A percentile compares a stretch with the other conserved stretches of the same genome.
These are phyloP conservation scores for Tetragnatha versicolor DNA, from an alignment of 1,140 invertebrate species.

Conservation along the genomic window DNA sequence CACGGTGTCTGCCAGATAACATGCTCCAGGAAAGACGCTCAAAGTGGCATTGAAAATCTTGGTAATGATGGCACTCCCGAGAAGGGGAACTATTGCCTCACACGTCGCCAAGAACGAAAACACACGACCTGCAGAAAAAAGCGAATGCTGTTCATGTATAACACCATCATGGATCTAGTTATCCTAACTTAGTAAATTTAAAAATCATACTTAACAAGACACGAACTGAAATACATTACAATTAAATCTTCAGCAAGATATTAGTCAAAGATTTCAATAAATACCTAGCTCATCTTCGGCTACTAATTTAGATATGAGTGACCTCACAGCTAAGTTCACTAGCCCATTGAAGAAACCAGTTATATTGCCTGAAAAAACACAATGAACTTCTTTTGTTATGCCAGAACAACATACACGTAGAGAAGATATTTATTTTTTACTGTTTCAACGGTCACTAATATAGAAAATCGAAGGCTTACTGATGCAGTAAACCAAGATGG, in stretches of 20 bases:
- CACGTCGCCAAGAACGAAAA: conserved; percentile 45
- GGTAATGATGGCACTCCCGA: conserved; percentile 13
- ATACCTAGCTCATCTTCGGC: conserved; percentile 37
- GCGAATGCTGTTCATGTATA: neutral
- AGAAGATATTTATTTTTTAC: no score
- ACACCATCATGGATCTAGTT: no score
- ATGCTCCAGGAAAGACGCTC: conserved; percentile 34
- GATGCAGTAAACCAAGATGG: conserved; percentile 8
- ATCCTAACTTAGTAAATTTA: no score
- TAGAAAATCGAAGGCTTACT: conserved; percentile 40
- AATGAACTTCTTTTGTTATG: neutral
- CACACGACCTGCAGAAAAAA: conserved; percentile 1
- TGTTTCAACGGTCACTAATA: no score
- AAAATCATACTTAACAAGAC: no score
- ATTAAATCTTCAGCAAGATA: neutral
- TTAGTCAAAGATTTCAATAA: no score
- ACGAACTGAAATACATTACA: no score
- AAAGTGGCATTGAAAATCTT: conserved; percentile 45
- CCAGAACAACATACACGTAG: neutral
- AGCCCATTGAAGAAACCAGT: conserved; percentile 38
- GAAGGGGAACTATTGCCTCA: conserved; percentile 23
- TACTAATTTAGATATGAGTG: conserved; percentile 37
- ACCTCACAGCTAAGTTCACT: conserved; percentile 31
- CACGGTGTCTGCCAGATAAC: conserved; percentile 28
- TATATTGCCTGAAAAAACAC: conserved; percentile 37